Evolutionary conservation across 2,797 vertebrate genomes (phyloP).

Genomic region (Cercopithecus neglectus): DNA sequence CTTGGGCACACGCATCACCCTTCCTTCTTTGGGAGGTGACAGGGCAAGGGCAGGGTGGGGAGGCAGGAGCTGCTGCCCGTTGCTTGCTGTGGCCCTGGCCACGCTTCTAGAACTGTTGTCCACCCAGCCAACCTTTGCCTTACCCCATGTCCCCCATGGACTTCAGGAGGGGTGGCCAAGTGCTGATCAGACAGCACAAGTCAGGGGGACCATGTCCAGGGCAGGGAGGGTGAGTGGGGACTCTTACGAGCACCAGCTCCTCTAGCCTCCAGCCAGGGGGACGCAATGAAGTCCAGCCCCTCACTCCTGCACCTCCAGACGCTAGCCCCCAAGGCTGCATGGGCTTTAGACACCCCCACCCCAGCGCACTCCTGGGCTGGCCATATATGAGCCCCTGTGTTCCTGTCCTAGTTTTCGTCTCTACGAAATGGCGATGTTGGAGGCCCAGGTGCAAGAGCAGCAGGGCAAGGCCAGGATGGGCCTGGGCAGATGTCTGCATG

Average conservation of each 20-base stretch:
- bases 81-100: neutral
- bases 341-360: rapidly evolving
- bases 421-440: neutral
- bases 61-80: neutral
- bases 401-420: rapidly evolving
- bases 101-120: neutral
- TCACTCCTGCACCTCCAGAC: too few species aligned
- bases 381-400: too few species aligned
- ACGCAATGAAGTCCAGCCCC: too few species aligned
- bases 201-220: neutral
- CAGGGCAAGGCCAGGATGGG: too few species aligned
- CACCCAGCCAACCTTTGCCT: neutral
- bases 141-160: neutral
- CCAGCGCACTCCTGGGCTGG: neutral
- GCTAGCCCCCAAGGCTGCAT: too few species aligned
- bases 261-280: neutral
- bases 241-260: neutral
- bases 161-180: neutral
- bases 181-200: rapidly evolving
- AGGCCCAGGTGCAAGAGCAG: too few species aligned
- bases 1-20: neutral
- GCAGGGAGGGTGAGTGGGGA: neutral
- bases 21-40: neutral
- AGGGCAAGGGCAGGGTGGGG: neutral
- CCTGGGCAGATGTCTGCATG: too few species aligned